These are phyloP conservation scores for Muscicapa comitata DNA, from an alignment of 2,797 vertebrate genomes.

Conservation along the genomic window DNA sequence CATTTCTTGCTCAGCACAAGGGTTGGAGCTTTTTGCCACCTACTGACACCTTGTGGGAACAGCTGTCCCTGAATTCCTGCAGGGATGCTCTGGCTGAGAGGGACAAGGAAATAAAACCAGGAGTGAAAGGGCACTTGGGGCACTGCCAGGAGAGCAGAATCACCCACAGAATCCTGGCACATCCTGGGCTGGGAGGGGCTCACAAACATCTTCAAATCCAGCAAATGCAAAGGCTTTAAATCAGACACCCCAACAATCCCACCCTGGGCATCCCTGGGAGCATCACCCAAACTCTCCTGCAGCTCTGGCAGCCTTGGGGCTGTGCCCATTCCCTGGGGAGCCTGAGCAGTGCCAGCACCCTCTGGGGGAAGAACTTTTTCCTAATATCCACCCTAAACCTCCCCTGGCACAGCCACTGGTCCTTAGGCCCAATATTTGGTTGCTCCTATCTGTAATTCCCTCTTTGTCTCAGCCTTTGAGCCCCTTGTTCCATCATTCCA, in stretches of 20 bases:
- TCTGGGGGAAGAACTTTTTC: fast-evolving
- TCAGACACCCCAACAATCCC: not conserved
- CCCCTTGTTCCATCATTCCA: not conserved
- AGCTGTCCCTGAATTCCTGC: not conserved
- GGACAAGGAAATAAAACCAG: fast-evolving
- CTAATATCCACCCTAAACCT: fast-evolving
- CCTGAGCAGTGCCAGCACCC: not conserved
- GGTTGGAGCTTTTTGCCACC: conserved; percentile 64
- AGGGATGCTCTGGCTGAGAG: not conserved
- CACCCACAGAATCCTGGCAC: fast-evolving
- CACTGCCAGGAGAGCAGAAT: not conserved
- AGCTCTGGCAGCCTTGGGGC: not conserved
- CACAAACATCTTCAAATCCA: not conserved
- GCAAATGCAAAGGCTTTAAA: no score
- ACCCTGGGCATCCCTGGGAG: no score
- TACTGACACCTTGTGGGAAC: conserved; percentile 50
- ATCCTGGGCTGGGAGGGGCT: not conserved
- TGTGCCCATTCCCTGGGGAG: not conserved
- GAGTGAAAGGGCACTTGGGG: not conserved
- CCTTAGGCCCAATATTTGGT: not conserved
- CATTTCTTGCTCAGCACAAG: not conserved
- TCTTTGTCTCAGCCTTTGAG: not conserved
- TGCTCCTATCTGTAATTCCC: fast-evolving
- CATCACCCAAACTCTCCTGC: fast-evolving
- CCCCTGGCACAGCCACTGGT: not conserved